phyloP scores from a whole-genome alignment of 2,888 invertebrate species.

The Lasioglossum leucozonium region DNA sequence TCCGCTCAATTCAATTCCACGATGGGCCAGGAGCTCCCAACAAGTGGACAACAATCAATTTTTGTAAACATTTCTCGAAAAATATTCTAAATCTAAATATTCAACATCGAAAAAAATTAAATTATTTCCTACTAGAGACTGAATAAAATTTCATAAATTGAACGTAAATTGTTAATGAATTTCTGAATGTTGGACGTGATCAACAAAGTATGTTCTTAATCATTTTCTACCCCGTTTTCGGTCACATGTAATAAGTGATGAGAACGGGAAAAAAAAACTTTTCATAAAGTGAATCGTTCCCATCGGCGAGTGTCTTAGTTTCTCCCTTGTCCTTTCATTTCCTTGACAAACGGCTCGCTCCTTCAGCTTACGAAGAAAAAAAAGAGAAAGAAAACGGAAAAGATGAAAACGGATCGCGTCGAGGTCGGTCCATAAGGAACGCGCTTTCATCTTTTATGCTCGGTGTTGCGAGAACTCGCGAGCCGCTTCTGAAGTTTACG shows the following conservation, averaged over 20 bases:
- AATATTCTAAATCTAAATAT: too few relatives aligned
- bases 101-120: too few relatives aligned
- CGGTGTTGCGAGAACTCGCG: neutral
- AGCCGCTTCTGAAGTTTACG: neutral
- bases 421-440: neutral
- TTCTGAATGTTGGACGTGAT: too few relatives aligned
- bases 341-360: neutral
- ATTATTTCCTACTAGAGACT: too few relatives aligned
- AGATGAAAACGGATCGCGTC: neutral
- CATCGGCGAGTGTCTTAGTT: neutral
- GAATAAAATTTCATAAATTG: too few relatives aligned
- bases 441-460: conserved; percentile 15
- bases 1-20: too few relatives aligned
- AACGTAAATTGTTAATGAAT: too few relatives aligned
- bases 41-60: neutral
- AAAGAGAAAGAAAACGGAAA: too few relatives aligned
- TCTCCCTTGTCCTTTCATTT: neutral
- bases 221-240: neutral
- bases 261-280: neutral
- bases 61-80: neutral
- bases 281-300: neutral
- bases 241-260: neutral
- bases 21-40: neutral
- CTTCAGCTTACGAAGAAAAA: too few relatives aligned
- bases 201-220: too few relatives aligned